Base-by-base conservation (phyloP, 2,888 invertebrate species). In the Tetheella fluctuosa region DNA sequence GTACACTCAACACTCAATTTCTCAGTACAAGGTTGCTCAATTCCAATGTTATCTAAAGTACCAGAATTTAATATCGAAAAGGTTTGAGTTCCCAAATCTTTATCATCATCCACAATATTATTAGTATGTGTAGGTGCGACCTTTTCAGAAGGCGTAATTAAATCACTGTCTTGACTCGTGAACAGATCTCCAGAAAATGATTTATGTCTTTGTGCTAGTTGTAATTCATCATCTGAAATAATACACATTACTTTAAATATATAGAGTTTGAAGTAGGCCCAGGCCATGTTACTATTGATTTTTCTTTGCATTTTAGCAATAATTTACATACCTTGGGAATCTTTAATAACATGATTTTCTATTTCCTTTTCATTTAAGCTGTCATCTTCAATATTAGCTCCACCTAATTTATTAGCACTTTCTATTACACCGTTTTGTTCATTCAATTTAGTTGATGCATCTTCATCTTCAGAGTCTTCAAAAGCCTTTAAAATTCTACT, bases 401-500 rank as follows among this genome's bases (percentile, higher is more conserved):
- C 52, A 55, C 42, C 56, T 53, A 52, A 53, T 23, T 30, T 34
- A 13, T 34, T 67, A 37, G 7, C 55, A 17, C 12, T 53, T 8
- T 61, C 60, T 28, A 57, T 57, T 6, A 23, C 37, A 15, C 25
- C 58, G 37, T 2, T 17, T 25, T 54, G 59, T 59, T 48, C 25
- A 61, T 30, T 60, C 15, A 12, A 20, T 64, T 67, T 68, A 7
- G 56, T 53, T 20, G 37, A 48, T 15, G 52, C 13, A 23, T 78
- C 78, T 69, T 93, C 93, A 66, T 92, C 91, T 76, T 92, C 93
- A 1, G 93, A 92, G 75, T 92, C 92, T 76, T 91, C 91, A 76
- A 93, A 93, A 0, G 92, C 93, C 75, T 91, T 93, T 58, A 92
- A 79, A 64, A 93, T 93, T 71, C 93, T 85, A 2, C 91, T 84